Conservation (phyloP, 2,797 vertebrate genomes). For the Pristis pectinata region DNA sequence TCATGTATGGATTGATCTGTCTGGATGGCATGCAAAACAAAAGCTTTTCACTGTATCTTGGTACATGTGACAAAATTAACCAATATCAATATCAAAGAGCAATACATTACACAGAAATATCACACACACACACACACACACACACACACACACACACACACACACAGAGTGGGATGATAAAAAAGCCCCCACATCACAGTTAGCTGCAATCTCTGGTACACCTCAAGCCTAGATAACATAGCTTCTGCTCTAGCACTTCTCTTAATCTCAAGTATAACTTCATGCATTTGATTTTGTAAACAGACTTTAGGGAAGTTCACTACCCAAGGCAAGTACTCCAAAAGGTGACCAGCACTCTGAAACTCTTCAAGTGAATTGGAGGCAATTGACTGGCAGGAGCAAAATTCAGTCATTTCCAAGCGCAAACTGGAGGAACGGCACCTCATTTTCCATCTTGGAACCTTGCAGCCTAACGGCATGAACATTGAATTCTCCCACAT, state of each 20-base stretch:
- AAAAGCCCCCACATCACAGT: not conserved
- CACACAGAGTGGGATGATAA: not conserved
- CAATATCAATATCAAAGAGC: too few species aligned
- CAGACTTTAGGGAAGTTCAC: not conserved
- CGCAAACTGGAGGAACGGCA: too few species aligned
- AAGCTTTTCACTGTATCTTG: too few species aligned
- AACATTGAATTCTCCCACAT: too few species aligned
- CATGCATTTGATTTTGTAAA: not conserved
- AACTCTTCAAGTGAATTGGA: not conserved
- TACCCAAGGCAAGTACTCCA: not conserved
- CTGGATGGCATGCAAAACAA: too few species aligned
- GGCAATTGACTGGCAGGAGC: not conserved
- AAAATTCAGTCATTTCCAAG: too few species aligned
- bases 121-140: not conserved
- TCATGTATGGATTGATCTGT: too few species aligned
- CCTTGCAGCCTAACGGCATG: too few species aligned
- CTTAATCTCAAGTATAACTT: not conserved
- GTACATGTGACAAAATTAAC: too few species aligned
- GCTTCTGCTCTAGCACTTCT: not conserved
- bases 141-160: too few species aligned
- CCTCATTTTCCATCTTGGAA: too few species aligned
- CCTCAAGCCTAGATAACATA: not conserved
- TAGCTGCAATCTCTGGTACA: not conserved
- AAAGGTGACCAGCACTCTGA: not conserved
- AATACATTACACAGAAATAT: not conserved